These are phyloP conservation scores for Antennarius striatus DNA, from an alignment of 2,113 vertebrate genomes.

Conservation along the genomic window DNA sequence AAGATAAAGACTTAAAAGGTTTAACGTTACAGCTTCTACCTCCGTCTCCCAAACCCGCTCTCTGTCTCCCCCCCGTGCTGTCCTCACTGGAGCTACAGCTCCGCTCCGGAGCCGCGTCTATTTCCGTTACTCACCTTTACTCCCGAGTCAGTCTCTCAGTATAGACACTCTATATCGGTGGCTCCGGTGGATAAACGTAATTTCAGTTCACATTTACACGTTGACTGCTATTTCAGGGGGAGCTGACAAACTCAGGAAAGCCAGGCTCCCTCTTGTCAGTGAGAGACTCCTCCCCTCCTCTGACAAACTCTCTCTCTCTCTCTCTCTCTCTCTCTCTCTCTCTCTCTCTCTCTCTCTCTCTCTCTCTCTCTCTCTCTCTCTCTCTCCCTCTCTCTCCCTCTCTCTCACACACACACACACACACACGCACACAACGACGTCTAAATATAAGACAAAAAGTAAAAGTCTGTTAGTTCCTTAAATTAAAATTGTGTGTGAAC, in stretches of 20 bases:
- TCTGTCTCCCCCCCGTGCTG: conserved; percentile 76
- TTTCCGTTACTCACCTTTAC: conserved; percentile 83
- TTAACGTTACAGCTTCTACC: conserved; percentile 4
- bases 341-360: conserved; percentile 26
- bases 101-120: conserved; percentile 66
- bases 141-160: conserved; percentile 77
- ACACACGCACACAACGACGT: background rate
- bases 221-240: conserved; percentile 83
- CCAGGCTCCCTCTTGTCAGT: conserved; percentile 80
- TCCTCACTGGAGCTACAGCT: conserved; percentile 23
- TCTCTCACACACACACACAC: conserved; percentile 15
- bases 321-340: conserved; percentile 25
- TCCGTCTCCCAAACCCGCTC: conserved; percentile 56
- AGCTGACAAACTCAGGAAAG: conserved; percentile 84
- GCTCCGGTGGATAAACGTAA: conserved; percentile 79
- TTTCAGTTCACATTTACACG: conserved; percentile 82
- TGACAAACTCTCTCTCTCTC: conserved; percentile 53
- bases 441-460: conserved; percentile 38
- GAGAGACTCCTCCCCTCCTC: conserved; percentile 75
- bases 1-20: no score
- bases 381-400: conserved; percentile 26
- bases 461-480: conserved; percentile 18
- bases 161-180: conserved; percentile 81
- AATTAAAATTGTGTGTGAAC: no score
- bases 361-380: conserved; percentile 36